Conservation (phyloP, 2,113 vertebrate genomes). For the Macaca nemestrina region DNA sequence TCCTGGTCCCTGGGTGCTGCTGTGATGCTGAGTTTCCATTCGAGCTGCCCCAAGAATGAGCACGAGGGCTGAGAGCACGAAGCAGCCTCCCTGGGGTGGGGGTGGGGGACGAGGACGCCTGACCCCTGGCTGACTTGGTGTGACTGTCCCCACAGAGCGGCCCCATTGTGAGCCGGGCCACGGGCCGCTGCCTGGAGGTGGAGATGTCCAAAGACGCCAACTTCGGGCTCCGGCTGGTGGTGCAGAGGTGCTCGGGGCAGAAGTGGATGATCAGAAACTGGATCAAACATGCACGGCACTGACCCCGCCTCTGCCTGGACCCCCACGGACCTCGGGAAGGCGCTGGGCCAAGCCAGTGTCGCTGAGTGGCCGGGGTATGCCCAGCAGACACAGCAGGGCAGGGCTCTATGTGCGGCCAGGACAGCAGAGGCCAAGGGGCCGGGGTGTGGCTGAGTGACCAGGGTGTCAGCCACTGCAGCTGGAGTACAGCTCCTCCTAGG, state of each 20-base stretch:
- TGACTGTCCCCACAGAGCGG: conserved; percentile 86
- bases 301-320: conserved; percentile 70
- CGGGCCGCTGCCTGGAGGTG: conserved; percentile 96
- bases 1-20: too few relatives aligned
- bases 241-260: conserved; percentile 97
- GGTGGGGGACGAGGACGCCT: too few relatives aligned
- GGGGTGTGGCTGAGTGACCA: neutral
- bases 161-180: conserved; percentile 97
- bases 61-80: too few relatives aligned
- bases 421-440: neutral
- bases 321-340: conserved; percentile 23
- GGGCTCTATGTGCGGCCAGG: neutral
- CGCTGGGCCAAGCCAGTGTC: neutral
- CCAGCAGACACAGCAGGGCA: neutral
- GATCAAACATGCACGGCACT: conserved; percentile 93
- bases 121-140: neutral
- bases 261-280: conserved; percentile 99
- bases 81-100: too few relatives aligned
- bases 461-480: conserved; percentile 49
- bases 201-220: conserved; percentile 98
- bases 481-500: conserved; percentile 49
- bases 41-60: too few relatives aligned
- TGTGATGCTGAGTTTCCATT: too few relatives aligned
- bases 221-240: conserved; percentile 95
- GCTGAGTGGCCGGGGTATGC: neutral